Base-by-base conservation (phyloP, 2,113 vertebrate genomes). In the Carassius gibelio region DNA sequence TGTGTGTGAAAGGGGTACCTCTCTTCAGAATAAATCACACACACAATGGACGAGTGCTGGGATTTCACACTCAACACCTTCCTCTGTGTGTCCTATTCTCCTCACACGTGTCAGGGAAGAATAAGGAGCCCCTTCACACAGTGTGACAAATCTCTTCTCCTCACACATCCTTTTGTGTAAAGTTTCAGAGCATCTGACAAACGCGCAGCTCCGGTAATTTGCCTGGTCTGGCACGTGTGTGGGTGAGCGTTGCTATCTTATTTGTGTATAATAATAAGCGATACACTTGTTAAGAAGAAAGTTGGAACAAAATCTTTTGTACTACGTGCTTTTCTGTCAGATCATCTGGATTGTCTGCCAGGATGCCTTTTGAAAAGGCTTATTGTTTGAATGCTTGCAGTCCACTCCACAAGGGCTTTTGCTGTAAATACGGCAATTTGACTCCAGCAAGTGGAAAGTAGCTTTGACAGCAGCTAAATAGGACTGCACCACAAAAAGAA, bases 401-500 rank as follows among this genome's bases (percentile, higher is more conserved):
- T 94, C 94, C 94, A 95, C 95, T 96, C 95, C 95, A 95, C 95
- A 95, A 96, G 95, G 92, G 94, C 96, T 96, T 95, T 96, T 92
- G 94, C 96, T 96, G 96, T 97, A 97, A 99, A 98, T 96, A 96
- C 96, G 96, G 96, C 96, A 97, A 97, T 99, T 98, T 98, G 96
- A 98, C 97, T 97, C 97, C 97, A 96, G 96, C 97, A 97, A 97
- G 97, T 97, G 94, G 96, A 97, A 95, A 96, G 96, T 95, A 95
- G 95, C 95, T 97, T 96, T 97, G 97, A 97, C 97, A 97, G 96
- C 93, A 94, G 95, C 96, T 96, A 96, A 95, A 97, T 96, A 96
- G 96, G 96, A 96, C 96, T 95, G 96, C 96, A 95, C 94, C 90
- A 94, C 96, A 95, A 93, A 96, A 93, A 94, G 95, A 96, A 97